Base-by-base conservation (phyloP, 1,140 invertebrate genomes). In the Drosophila virilis region DNA sequence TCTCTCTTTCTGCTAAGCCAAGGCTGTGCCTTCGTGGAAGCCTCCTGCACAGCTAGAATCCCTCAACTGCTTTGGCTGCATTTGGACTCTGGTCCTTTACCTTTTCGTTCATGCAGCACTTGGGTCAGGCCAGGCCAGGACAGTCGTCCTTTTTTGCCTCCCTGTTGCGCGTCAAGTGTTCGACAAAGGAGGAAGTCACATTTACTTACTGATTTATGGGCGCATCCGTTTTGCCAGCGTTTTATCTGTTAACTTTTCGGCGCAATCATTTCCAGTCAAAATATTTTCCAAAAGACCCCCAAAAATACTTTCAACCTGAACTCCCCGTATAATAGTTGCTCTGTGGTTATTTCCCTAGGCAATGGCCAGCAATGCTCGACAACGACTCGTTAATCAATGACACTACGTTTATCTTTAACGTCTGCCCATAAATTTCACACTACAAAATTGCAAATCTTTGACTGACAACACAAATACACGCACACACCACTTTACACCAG, bases 161-260 rank as follows among this genome's bases (percentile, higher is more conserved):
- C 66, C 48, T 67, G 62, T 67, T 67, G 62, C 55, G 54, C 70
- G 46, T 73, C 54, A 75, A 70, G 62, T 65, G 54, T 77, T 75
- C 65, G 58, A 77, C 74, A 57, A 59, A 59, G 69, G 68, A 52
- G 77, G 59, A 75, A 84, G 77, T 90, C 77, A 78, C 84, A 89
- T 89, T 88, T 89, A 73, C 77, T 74, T 84, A 89, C 85, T 88
- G 84, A 89, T 88, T 88, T 88, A 88, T 89, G 84, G 66, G 74
- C 74, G 73, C 80, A 80, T 84, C 80, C 84, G 66, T 77, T 81
- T 73, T 72, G 46, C 74, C 68, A 51, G 73, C 67, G 70, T 59
- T 88, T 88, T 89, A 88, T 88, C 84, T 88, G 80, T 80, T 90
- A 81, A 88, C 70, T 89, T 90, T 84, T 90, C 68, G 84, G 80